Conservation (phyloP, 2,113 vertebrate species). For the Microcebus lehilahytsara region DNA sequence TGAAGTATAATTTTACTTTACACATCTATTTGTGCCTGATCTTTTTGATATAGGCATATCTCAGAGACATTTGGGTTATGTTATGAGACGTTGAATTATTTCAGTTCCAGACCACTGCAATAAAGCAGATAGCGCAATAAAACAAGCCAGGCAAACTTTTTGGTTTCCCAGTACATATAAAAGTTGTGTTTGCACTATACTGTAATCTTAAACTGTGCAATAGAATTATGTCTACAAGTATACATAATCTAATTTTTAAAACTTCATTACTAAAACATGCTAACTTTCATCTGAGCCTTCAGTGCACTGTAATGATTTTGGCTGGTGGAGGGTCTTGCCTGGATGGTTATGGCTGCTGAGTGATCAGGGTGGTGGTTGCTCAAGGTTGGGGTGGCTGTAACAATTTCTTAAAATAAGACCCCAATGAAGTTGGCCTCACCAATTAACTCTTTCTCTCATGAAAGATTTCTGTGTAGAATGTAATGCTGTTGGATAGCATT, state of each 20-base stretch:
- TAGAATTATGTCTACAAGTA: background rate
- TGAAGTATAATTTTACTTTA: background rate
- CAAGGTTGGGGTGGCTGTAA: background rate
- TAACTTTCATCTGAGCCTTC: background rate
- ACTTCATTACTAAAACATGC: background rate
- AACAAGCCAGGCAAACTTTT: background rate
- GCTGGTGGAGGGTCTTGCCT: background rate
- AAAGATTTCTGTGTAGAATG: background rate
- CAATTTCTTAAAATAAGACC: background rate
- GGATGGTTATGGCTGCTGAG: background rate
- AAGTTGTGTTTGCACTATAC: background rate
- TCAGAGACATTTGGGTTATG: background rate
- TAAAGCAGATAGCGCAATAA: background rate
- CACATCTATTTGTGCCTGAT: background rate
- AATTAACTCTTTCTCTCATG: background rate
- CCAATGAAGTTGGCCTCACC: background rate
- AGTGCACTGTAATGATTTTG: background rate
- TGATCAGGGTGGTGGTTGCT: background rate
- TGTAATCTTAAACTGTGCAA: background rate
- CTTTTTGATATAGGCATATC: background rate
- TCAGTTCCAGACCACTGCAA: background rate
- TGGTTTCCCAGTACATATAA: background rate
- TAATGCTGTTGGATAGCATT: background rate
- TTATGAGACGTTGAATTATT: too few relatives aligned
- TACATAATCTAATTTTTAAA: background rate